Conservation (phyloP, 2,888 invertebrate genomes). For the Drosophila merina region DNA sequence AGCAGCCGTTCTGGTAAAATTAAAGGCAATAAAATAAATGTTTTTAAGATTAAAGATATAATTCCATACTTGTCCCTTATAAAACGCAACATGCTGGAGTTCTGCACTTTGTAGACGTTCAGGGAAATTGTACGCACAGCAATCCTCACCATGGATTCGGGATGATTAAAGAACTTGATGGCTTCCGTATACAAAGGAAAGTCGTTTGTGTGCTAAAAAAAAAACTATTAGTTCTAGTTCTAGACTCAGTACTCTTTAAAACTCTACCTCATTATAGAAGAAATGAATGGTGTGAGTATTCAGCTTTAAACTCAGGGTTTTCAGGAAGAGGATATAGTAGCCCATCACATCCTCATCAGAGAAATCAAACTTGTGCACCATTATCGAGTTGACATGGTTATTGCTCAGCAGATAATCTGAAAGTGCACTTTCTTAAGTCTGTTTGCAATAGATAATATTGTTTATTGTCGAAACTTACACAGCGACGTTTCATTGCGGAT, state of each 20-base stretch:
- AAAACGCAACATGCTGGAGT: slow-evolving; percentile 96
- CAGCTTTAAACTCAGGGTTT: slow-evolving; percentile 98
- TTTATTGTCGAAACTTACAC: slow-evolving; percentile 86
- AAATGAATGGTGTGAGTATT: slow-evolving; percentile 99
- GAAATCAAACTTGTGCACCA: slow-evolving; percentile 99
- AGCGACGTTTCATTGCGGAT: slow-evolving; percentile 99
- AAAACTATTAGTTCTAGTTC: background rate
- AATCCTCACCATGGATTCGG: slow-evolving; percentile 99
- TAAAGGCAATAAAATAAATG: background rate
- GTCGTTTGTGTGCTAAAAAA: slow-evolving; percentile 94
- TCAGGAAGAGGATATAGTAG: slow-evolving; percentile 99
- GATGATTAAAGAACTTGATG: slow-evolving; percentile 99
- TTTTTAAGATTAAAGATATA: slow-evolving; percentile 12
- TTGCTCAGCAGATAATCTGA: slow-evolving; percentile 99
- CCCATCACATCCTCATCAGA: slow-evolving; percentile 99
- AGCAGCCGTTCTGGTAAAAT: slow-evolving; percentile 91
- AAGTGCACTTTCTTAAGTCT: too few relatives aligned
- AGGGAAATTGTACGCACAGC: slow-evolving; percentile 98
- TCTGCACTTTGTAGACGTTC: slow-evolving; percentile 97
- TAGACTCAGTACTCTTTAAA: background rate
- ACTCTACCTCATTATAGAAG: slow-evolving; percentile 95
- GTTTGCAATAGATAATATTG: too few relatives aligned
- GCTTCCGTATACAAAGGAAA: slow-evolving; percentile 99
- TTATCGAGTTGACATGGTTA: slow-evolving; percentile 99
- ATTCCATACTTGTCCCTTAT: slow-evolving; percentile 90